A percentile compares a stretch with the other conserved stretches of the same genome.
Evolutionary conservation across 1,140 invertebrate species (phyloP).

Genomic region (Amphibalanus amphitrite): DNA sequence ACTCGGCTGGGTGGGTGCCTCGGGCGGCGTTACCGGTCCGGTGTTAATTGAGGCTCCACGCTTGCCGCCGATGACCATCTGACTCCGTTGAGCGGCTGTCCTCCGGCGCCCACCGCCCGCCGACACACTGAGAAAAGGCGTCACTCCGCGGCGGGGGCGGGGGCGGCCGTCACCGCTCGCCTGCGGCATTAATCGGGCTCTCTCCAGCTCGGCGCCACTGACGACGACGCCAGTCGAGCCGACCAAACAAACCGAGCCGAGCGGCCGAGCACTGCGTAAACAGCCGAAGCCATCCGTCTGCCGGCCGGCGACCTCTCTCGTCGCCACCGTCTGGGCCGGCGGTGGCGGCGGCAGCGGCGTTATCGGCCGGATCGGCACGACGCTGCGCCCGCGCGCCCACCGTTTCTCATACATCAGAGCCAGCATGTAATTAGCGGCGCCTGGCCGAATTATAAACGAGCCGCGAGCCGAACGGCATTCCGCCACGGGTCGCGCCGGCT

Average conservation of each 20-base stretch:
- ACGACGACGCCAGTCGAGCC: not conserved
- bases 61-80: not conserved
- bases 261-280: not conserved
- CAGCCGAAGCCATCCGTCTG: not conserved
- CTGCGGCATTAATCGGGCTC: not conserved
- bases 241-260: not conserved
- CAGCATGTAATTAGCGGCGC: not conserved
- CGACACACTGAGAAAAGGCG: not conserved
- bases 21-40: too few species aligned
- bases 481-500: not conserved
- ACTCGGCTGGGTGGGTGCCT: not conserved
- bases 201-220: not conserved
- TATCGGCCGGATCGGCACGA: not conserved
- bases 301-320: too few species aligned
- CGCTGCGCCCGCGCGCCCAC: not conserved
- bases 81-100: too few species aligned
- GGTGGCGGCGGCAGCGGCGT: too few species aligned
- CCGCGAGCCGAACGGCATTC: not conserved
- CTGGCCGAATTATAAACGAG: not conserved
- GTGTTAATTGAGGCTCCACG: not conserved
- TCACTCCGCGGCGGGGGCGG: too few species aligned
- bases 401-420: not conserved
- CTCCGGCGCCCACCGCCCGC: too few species aligned
- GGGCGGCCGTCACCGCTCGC: too few species aligned
- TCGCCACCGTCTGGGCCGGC: too few species aligned